Percentiles rank a stretch among this genome's conserved stretches.
phyloP scores from a whole-genome alignment of 1,140 invertebrate genomes.

The Reticulitermes speratus region DNA sequence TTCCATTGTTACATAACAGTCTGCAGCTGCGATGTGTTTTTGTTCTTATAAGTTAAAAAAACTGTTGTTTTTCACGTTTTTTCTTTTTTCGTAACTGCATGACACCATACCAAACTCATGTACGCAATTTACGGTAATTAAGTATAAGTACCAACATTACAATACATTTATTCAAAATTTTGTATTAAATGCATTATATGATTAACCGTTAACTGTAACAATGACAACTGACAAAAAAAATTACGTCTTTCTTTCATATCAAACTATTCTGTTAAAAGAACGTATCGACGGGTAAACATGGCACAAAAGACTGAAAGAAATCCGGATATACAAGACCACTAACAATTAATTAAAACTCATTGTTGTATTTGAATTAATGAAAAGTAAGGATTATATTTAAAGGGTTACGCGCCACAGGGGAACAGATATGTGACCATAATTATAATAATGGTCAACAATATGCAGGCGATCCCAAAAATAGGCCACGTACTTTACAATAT shows the following conservation, averaged over 20 bases:
- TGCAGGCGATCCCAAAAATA: too few relatives aligned
- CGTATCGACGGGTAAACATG: too few relatives aligned
- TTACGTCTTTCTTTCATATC: slow-evolving; percentile 5
- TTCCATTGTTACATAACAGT: slow-evolving; percentile 19
- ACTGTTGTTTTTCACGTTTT: not conserved
- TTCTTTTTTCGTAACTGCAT: not conserved
- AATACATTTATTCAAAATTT: slow-evolving; percentile 6
- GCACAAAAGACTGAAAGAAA: too few relatives aligned
- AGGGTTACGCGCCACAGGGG: too few relatives aligned
- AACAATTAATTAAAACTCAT: too few relatives aligned
- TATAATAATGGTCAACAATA: too few relatives aligned
- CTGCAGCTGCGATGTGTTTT: slow-evolving; percentile 13
- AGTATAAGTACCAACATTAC: not conserved
- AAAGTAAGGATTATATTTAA: too few relatives aligned
- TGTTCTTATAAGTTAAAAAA: not conserved
- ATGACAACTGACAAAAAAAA: not conserved
- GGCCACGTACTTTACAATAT: too few relatives aligned
- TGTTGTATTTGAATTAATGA: too few relatives aligned
- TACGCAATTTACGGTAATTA: slow-evolving; percentile 15
- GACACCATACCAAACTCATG: not conserved
- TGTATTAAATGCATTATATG: slow-evolving; percentile 1
- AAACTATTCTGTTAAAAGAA: not conserved
- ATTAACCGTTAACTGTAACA: slow-evolving; percentile 11
- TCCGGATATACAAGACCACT: too few relatives aligned
- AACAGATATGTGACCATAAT: too few relatives aligned